A percentile compares a stretch with the other conserved stretches of the same genome.
These are phyloP conservation scores for Ormyrus labotus DNA, from an alignment of 2,888 invertebrate genomes.

Conservation along the genomic window DNA sequence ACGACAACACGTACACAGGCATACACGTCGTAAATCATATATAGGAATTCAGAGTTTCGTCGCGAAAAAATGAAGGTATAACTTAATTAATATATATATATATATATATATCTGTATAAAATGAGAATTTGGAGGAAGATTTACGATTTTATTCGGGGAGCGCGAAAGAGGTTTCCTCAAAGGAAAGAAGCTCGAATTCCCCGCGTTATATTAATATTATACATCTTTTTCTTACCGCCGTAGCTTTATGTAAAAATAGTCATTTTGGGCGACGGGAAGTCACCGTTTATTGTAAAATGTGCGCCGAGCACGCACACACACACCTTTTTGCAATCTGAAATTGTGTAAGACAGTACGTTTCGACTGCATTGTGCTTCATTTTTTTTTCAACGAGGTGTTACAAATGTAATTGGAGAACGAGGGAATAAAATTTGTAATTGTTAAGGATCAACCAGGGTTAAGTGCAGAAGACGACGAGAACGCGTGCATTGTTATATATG, in stretches of 20 bases:
- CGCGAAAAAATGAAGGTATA: neutral
- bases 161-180: conserved; percentile 41
- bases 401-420: too few relatives aligned
- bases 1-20: neutral
- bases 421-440: neutral
- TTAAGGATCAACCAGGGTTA: conserved; percentile 44
- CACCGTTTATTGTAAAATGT: conserved; percentile 30
- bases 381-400: neutral
- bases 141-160: conserved; percentile 9
- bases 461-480: conserved; percentile 13
- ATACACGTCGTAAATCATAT: conserved; percentile 1
- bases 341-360: neutral
- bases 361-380: conserved; percentile 32
- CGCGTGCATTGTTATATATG: conserved; percentile 33
- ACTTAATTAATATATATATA: too few relatives aligned
- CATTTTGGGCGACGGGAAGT: conserved; percentile 22
- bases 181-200: conserved; percentile 47
- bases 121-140: too few relatives aligned
- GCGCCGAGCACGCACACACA: neutral
- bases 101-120: too few relatives aligned
- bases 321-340: conserved; percentile 20
- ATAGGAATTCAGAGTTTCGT: conserved; percentile 23
- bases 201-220: conserved; percentile 26
- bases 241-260: conserved; percentile 48
- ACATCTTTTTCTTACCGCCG: conserved; percentile 52